Percentiles rank a stretch among this genome's conserved stretches.
Evolutionary conservation across 2,888 invertebrate genomes (phyloP).

Genomic region (Troglohyphantes excavatus): DNA sequence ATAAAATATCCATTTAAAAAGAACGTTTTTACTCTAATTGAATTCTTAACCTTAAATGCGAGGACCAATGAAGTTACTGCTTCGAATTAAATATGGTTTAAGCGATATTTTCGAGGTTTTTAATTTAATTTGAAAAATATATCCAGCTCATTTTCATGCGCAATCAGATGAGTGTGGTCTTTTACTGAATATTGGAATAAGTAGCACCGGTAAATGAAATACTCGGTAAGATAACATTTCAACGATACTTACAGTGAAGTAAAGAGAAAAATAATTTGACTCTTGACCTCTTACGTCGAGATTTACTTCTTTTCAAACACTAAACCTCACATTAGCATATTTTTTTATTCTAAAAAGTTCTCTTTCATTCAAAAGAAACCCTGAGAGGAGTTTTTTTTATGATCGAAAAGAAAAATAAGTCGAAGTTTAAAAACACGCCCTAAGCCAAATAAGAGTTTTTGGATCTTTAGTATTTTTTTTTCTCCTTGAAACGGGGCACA

Average conservation of each 20-base stretch:
- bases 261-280: no score
- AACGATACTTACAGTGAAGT: slow-evolving; percentile 7
- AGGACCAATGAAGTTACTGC: slow-evolving; percentile 22
- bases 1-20: not conserved
- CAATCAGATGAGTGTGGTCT: not conserved
- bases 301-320: slow-evolving; percentile 3
- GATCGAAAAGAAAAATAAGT: slow-evolving; percentile 14
- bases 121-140: slow-evolving; percentile 2
- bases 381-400: not conserved
- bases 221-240: not conserved
- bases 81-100: slow-evolving; percentile 31
- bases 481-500: not conserved
- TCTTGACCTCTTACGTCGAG: slow-evolving; percentile 26
- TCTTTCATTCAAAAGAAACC: slow-evolving; percentile 8
- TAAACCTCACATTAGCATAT: slow-evolving; percentile 8
- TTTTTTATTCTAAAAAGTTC: not conserved
- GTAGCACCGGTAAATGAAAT: not conserved
- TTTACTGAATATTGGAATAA: not conserved
- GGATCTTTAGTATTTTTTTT: not conserved
- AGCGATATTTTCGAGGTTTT: not conserved
- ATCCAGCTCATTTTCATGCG: no score
- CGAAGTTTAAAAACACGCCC: slow-evolving; percentile 34
- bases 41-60: slow-evolving; percentile 17
- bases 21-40: slow-evolving; percentile 24
- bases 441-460: slow-evolving; percentile 51